These are phyloP conservation scores for Sebastolobus altivelis DNA, from an alignment of 2,797 vertebrate genomes.

Conservation along the genomic window DNA sequence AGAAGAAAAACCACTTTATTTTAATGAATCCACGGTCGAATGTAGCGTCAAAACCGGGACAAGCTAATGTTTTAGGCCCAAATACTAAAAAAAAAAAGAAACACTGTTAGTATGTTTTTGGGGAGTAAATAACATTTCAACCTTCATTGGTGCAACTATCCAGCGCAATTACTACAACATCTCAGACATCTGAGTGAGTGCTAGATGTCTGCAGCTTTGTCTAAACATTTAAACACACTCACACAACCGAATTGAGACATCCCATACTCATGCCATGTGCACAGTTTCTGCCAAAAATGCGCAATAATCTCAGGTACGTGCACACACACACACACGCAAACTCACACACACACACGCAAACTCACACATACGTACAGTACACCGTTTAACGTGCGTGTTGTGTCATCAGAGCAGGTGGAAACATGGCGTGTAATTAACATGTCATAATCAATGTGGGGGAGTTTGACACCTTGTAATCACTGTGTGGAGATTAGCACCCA, in stretches of 20 bases:
- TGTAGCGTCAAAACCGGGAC: neutral
- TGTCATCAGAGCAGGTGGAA: conserved; percentile 92
- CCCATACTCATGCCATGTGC: neutral
- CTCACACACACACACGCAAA: conserved; percentile 6
- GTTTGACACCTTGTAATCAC: conserved; percentile 99
- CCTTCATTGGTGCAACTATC: neutral
- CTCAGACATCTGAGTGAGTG: neutral
- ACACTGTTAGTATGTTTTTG: neutral
- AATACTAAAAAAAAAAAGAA: neutral
- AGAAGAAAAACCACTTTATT: neutral
- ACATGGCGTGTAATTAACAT: conserved; percentile 99
- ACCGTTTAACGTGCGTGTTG: conserved; percentile 54
- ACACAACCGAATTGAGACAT: neutral
- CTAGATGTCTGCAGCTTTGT: conserved; percentile 10
- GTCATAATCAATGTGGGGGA: conserved; percentile 93
- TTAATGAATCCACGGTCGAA: neutral
- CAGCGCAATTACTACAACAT: neutral
- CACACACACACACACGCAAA: neutral
- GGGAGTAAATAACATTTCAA: neutral
- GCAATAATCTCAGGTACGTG: accelerated
- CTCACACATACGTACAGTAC: neutral
- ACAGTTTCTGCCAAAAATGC: neutral
- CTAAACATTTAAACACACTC: neutral
- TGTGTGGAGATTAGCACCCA: conserved; percentile 95
- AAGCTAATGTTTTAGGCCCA: neutral